A percentile compares a stretch with the other conserved stretches of the same genome.
These are phyloP conservation scores for Archegozetes longisetosus DNA, from an alignment of 1,140 invertebrate species.

Conservation along the genomic window DNA sequence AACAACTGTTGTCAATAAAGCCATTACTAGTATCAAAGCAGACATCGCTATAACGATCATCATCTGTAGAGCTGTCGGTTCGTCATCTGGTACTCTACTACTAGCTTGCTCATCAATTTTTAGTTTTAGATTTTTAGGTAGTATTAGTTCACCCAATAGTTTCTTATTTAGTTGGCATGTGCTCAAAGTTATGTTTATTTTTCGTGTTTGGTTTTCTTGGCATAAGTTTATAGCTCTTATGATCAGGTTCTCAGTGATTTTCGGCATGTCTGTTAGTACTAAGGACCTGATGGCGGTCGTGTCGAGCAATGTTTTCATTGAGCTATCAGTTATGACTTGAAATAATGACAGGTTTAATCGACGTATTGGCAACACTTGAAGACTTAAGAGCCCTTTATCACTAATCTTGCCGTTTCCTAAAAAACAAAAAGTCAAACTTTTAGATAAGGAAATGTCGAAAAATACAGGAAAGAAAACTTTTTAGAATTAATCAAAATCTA, in stretches of 20 bases:
- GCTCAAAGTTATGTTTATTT: background rate
- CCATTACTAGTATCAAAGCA: slow-evolving; percentile 5
- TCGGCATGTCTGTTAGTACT: slow-evolving; percentile 6
- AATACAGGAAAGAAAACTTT: too few species aligned
- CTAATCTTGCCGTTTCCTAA: slow-evolving; percentile 6
- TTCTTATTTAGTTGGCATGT: background rate
- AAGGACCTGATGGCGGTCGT: background rate
- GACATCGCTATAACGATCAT: slow-evolving; percentile 5
- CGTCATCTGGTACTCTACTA: background rate
- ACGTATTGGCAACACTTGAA: background rate
- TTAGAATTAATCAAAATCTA: too few species aligned
- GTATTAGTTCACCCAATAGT: background rate
- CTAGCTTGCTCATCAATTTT: slow-evolving; percentile 3
- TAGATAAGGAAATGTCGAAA: too few species aligned
- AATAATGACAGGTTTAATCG: background rate
- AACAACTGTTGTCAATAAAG: slow-evolving; percentile 8
- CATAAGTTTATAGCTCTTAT: slow-evolving; percentile 1
- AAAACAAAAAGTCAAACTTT: too few species aligned
- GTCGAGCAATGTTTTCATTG: background rate
- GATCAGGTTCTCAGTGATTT: slow-evolving; percentile 6
- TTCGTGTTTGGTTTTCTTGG: background rate
- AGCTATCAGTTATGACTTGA: slow-evolving; percentile 3
- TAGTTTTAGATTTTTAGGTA: background rate
- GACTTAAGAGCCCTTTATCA: background rate
- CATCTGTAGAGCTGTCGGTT: slow-evolving; percentile 10